phyloP scores from a whole-genome alignment of 2,888 invertebrate species.

The Heliconius erato region DNA sequence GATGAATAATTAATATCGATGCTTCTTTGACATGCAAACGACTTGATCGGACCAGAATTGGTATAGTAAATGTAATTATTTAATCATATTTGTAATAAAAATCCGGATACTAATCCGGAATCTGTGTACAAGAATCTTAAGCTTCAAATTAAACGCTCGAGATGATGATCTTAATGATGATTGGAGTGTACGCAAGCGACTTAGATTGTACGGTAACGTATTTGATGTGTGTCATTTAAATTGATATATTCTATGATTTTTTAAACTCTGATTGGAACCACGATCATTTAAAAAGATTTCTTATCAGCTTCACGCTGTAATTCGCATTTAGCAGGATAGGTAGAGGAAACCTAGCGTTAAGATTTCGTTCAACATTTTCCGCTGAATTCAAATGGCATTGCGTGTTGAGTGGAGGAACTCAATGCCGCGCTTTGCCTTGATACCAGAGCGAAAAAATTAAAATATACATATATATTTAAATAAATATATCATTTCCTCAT shows the following conservation, averaged over 20 bases:
- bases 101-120: too few relatives aligned
- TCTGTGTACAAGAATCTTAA: too few relatives aligned
- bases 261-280: not conserved
- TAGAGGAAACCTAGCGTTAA: too few relatives aligned
- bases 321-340: too few relatives aligned
- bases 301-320: too few relatives aligned
- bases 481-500: too few relatives aligned
- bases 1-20: conserved; percentile 78
- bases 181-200: conserved; percentile 3
- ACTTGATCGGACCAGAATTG: conserved; percentile 58
- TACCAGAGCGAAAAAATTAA: too few relatives aligned
- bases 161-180: conserved; percentile 17
- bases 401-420: too few relatives aligned
- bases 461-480: not conserved
- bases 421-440: too few relatives aligned
- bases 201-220: conserved; percentile 10
- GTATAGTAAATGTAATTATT: conserved; percentile 27
- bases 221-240: conserved; percentile 9
- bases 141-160: conserved; percentile 27
- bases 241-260: not conserved
- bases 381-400: too few relatives aligned
- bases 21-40: conserved; percentile 67
- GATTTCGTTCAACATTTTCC: too few relatives aligned
- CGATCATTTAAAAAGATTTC: not conserved
- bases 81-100: conserved; percentile 29